These are phyloP conservation scores for Numenius arquata DNA, from an alignment of 2,113 vertebrate species.

Conservation along the genomic window DNA sequence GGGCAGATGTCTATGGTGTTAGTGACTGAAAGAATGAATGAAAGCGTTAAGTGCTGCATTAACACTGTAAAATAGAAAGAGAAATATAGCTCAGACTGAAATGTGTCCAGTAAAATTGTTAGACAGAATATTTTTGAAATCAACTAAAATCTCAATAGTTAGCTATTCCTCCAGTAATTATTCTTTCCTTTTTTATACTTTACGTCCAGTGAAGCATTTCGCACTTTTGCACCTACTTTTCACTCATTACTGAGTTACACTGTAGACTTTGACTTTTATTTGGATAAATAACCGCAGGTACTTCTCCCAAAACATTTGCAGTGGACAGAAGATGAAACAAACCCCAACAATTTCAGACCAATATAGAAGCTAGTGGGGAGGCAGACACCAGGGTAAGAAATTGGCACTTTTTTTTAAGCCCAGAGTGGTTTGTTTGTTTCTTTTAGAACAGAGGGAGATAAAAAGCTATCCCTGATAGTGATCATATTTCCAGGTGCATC, in stretches of 20 bases:
- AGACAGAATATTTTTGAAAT: neutral
- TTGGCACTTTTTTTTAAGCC: neutral
- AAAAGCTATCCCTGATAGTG: neutral
- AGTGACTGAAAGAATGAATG: neutral
- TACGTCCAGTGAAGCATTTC: neutral
- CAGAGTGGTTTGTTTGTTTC: neutral
- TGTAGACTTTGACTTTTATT: neutral
- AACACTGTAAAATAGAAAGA: neutral
- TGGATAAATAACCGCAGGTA: neutral
- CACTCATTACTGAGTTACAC: neutral
- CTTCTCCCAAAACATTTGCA: neutral
- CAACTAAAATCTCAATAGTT: neutral
- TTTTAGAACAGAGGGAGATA: neutral
- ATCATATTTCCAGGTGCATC: neutral
- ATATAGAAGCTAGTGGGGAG: neutral
- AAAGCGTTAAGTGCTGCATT: neutral
- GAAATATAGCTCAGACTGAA: neutral
- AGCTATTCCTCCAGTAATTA: neutral
- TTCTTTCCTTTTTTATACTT: neutral
- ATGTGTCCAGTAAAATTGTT: neutral
- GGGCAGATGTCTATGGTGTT: neutral
- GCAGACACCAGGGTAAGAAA: neutral
- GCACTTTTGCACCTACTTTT: neutral
- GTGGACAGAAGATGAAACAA: neutral
- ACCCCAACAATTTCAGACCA: neutral